Percentiles rank a stretch among this genome's conserved stretches.
Evolutionary conservation across 2,888 invertebrate genomes (phyloP).

Genomic region (Timandra comae): DNA sequence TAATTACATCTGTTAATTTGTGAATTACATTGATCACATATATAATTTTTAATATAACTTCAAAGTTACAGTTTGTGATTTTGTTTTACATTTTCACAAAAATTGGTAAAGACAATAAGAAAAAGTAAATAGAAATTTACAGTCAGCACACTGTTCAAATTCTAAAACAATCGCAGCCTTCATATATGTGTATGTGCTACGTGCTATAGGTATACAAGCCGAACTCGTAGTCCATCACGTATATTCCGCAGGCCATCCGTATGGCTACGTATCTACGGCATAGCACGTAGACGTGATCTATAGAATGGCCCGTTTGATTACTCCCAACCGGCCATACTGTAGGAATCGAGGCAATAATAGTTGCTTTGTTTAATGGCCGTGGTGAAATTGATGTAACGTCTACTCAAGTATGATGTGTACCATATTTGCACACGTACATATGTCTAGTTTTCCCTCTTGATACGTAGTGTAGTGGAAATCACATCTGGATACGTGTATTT

Average conservation of each 20-base stretch:
- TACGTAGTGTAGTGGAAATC: background rate
- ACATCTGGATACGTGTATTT: background rate
- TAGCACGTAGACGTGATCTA: slow-evolving; percentile 20
- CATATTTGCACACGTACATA: background rate
- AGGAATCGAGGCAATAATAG: background rate
- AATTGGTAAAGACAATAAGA: too few species aligned
- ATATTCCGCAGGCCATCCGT: slow-evolving; percentile 17
- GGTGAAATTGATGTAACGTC: background rate
- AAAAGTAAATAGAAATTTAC: too few species aligned
- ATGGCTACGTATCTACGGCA: slow-evolving; percentile 16
- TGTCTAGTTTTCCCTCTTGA: background rate
- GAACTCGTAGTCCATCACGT: slow-evolving; percentile 22
- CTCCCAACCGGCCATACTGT: slow-evolving; percentile 4
- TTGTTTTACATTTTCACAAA: too few species aligned
- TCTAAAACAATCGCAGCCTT: too few species aligned
- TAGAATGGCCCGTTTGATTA: slow-evolving; percentile 18
- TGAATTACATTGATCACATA: too few species aligned
- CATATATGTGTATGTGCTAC: too few species aligned
- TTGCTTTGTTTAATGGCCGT: background rate
- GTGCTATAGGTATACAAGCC: too few species aligned
- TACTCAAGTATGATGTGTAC: background rate
- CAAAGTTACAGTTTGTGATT: too few species aligned
- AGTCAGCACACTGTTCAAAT: too few species aligned
- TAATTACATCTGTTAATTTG: too few species aligned
- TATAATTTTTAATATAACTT: too few species aligned